Evolutionary conservation across 2,113 vertebrate species (phyloP).

Genomic region (Pipra filicauda): DNA sequence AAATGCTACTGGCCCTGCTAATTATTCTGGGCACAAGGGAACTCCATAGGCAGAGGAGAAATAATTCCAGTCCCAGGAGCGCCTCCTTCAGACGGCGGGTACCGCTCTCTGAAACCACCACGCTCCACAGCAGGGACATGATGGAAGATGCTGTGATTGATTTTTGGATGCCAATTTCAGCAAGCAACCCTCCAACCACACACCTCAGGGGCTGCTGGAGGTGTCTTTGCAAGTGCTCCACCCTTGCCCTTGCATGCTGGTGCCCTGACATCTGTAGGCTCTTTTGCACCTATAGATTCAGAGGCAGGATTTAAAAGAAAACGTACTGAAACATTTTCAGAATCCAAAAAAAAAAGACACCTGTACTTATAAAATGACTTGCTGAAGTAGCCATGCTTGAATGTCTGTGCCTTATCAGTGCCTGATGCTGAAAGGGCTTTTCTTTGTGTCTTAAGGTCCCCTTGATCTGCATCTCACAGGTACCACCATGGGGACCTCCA

Average conservation of each 20-base stretch:
- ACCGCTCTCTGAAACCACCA: neutral
- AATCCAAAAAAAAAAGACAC: slow-evolving; percentile 22
- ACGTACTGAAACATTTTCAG: slow-evolving; percentile 6
- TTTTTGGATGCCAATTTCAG: neutral
- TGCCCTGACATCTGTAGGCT: neutral
- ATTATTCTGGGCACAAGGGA: slow-evolving; percentile 18
- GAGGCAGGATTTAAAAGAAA: neutral
- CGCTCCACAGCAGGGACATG: neutral
- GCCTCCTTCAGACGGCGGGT: neutral
- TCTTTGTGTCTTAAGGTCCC: neutral
- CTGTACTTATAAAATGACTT: slow-evolving; percentile 19
- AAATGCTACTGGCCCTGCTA: slow-evolving; percentile 12
- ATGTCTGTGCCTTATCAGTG: neutral
- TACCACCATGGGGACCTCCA: neutral
- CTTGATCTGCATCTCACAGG: neutral
- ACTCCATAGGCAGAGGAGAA: neutral
- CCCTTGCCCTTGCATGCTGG: neutral
- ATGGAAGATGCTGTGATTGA: neutral
- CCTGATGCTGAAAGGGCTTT: neutral
- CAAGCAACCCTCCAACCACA: neutral
- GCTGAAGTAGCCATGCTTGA: neutral
- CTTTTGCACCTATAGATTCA: neutral
- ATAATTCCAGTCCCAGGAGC: slow-evolving; percentile 10
- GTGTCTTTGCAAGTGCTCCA: neutral
- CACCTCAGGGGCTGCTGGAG: neutral